phyloP scores from a whole-genome alignment of 2,113 vertebrate species.

The Amphiprion percula region DNA sequence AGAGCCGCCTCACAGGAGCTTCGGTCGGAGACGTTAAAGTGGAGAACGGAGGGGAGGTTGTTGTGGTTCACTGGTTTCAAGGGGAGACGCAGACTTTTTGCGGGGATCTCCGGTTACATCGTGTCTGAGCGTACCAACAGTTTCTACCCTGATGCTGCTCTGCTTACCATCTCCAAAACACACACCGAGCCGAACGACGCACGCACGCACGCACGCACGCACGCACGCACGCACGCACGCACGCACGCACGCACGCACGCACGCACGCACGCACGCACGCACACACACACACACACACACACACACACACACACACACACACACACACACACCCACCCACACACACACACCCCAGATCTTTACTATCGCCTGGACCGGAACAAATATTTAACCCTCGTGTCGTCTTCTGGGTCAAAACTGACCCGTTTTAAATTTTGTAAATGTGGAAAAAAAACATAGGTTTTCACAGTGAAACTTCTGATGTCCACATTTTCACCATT shows the following conservation, averaged over 20 bases:
- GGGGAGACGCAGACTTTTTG: constrained; percentile 17
- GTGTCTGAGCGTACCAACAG: constrained; percentile 40
- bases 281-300: no score
- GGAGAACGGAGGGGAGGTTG: not conserved
- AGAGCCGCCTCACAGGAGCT: constrained; percentile 32
- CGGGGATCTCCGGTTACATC: constrained; percentile 52
- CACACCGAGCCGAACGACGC: not conserved
- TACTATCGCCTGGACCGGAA: constrained; percentile 33
- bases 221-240: no score
- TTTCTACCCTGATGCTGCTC: constrained; percentile 1
- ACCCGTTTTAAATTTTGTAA: no score
- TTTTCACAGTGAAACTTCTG: no score
- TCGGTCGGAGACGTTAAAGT: constrained; percentile 34
- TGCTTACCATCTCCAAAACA: constrained; percentile 18
- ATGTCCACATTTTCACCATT: no score
- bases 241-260: no score
- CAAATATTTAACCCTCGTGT: constrained; percentile 22
- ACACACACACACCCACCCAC: no score
- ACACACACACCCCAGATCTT: not conserved
- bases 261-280: no score
- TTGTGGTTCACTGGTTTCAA: constrained; percentile 33
- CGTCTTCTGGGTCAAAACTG: no score
- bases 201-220: no score
- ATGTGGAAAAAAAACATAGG: no score
- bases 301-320: no score